Conservation (phyloP, 92 coral and sea anemone species). For the Pocillopora grandis region DNA sequence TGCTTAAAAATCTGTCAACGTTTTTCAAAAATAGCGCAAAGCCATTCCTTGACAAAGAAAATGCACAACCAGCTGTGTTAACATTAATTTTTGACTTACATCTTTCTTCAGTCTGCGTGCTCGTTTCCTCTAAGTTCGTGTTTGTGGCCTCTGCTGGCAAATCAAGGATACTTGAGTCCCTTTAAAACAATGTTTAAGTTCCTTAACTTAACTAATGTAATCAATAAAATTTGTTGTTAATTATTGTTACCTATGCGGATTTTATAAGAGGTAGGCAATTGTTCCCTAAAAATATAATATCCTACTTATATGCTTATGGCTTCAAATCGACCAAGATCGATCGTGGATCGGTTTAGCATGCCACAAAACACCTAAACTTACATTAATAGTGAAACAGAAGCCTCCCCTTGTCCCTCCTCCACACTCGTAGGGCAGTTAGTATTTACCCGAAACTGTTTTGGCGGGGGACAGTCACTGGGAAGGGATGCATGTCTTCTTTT, state of each 20-base stretch:
- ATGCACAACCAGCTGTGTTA: slow-evolving; percentile 2
- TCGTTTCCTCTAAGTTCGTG: background rate
- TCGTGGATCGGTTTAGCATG: slow-evolving; percentile 17
- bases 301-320: background rate
- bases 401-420: slow-evolving; percentile 12
- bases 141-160: too few species aligned
- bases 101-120: slow-evolving; percentile 43
- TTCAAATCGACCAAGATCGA: slow-evolving; percentile 12
- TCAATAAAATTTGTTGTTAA: slow-evolving; percentile 7
- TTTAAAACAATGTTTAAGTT: slow-evolving; percentile 13
- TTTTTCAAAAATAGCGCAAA: slow-evolving; percentile 42
- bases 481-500: slow-evolving; percentile 32
- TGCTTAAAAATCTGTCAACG: slow-evolving; percentile 42
- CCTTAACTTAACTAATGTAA: slow-evolving; percentile 9
- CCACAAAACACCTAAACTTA: slow-evolving; percentile 23
- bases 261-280: background rate
- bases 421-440: slow-evolving; percentile 17
- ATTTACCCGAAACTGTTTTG: slow-evolving; percentile 11
- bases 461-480: slow-evolving; percentile 17
- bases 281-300: slow-evolving; percentile 8
- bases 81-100: slow-evolving; percentile 31
- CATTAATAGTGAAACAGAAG: slow-evolving; percentile 25
- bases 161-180: background rate
- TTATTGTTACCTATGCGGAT: background rate
- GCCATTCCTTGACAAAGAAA: slow-evolving; percentile 45